Evolutionary conservation across 2,888 invertebrate species (phyloP).

Genomic region (Axea sp.): DNA sequence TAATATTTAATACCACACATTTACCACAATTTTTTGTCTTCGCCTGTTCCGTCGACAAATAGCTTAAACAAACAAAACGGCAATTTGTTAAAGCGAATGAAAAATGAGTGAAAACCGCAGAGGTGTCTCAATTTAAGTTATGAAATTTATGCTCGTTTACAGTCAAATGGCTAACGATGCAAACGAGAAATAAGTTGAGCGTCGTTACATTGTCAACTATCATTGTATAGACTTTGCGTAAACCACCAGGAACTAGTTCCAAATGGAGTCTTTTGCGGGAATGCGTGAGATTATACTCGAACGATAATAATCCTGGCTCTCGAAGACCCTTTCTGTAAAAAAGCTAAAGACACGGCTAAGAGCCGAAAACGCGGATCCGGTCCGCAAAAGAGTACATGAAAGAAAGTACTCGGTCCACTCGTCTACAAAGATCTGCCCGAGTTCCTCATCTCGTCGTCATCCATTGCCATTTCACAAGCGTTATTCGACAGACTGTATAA

Average conservation of each 20-base stretch:
- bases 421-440: constrained; percentile 49
- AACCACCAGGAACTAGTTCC: constrained; percentile 32
- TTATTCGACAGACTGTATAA: constrained; percentile 53
- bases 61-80: constrained; percentile 12
- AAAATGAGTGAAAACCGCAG: constrained; percentile 19
- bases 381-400: constrained; percentile 54
- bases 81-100: constrained; percentile 20
- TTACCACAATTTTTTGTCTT: too few species aligned
- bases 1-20: too few species aligned
- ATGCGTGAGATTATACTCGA: constrained; percentile 59
- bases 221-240: constrained; percentile 35
- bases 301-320: constrained; percentile 55
- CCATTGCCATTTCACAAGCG: constrained; percentile 56
- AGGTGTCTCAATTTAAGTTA: constrained; percentile 30
- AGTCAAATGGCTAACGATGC: constrained; percentile 23
- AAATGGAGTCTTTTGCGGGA: constrained; percentile 41
- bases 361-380: constrained; percentile 56
- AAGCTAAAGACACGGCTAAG: constrained; percentile 49
- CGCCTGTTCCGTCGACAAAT: too few species aligned
- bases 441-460: constrained; percentile 29
- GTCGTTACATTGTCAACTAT: constrained; percentile 48
- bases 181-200: constrained; percentile 13
- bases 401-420: constrained; percentile 50
- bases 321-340: constrained; percentile 51
- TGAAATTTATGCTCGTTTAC: constrained; percentile 7